Evolutionary conservation across 2,888 invertebrate genomes (phyloP), one percentile per base, ranked within the genome.

Genomic region (Drosophila atroscutellata): DNA sequence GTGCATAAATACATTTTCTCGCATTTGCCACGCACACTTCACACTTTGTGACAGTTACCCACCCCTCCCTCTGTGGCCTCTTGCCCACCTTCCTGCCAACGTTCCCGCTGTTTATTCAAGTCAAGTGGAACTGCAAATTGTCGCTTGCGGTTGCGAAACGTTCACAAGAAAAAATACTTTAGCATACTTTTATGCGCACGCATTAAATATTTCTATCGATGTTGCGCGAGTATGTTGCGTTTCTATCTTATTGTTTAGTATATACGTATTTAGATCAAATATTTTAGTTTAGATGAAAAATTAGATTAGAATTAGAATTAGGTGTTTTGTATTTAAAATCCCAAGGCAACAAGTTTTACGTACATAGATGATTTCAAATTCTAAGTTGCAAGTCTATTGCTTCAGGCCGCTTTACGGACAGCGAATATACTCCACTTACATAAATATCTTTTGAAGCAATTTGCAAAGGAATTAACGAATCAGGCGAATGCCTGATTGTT

Each of bases 1-100:
- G 83, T 82, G 90, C 90, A 89, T 90, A 88, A 89, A 89, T 89
- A 85, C 82, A 85, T 86, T 87, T 82, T 84, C 85, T 60, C n/a
- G 79, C 83, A 83, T 83, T 86, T 89, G 80, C 77, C 80, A 67
- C 76, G 66, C 73, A 55, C 59, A 75, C 77, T 74, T 77, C 64
- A 77, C 64, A 62, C 61, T 15, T 45, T 45, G 45, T 61, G 57
- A 45, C 59, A 56, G 51, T 47, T 37, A 30, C 30, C 55, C 24
- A 20, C n/a, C 3, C 50, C 18, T n/a, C 32, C 6, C 18, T 15
- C 7, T 30, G 1, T 50, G 11, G 28, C 30, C 30, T n/a, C 18
- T 32, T 24, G 9, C 24, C 30, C 15, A 7, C 32, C 26, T 4
- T 9, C 11, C n/a, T 5, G 13, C 18, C 47, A 24, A 24, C n/a